Conservation (phyloP, 2,797 vertebrate genomes). For the Helostoma temminkii region DNA sequence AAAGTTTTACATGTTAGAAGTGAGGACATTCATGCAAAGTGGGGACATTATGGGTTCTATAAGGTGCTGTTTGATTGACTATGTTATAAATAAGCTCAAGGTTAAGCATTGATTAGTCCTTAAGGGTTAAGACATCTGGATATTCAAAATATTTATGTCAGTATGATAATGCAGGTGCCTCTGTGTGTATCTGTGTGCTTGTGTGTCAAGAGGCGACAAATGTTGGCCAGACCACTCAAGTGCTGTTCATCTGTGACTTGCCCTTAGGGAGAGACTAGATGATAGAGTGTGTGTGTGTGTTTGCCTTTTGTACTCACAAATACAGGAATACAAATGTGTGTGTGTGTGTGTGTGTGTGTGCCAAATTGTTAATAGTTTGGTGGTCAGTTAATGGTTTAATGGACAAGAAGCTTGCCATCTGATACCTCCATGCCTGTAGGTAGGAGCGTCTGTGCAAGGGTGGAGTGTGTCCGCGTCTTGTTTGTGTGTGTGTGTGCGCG, state of each 20-base stretch:
- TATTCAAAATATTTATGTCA: slow-evolving; percentile 2
- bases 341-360: background rate
- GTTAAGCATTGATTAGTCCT: background rate
- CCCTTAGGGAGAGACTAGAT: slow-evolving; percentile 12
- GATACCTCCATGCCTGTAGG: slow-evolving; percentile 19
- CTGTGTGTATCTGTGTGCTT: background rate
- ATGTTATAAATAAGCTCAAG: background rate
- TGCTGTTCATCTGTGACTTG: slow-evolving; percentile 28
- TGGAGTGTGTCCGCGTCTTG: slow-evolving; percentile 15
- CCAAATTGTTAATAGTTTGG: background rate
- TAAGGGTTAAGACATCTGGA: background rate
- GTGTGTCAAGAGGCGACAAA: background rate
- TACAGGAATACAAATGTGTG: too few species aligned
- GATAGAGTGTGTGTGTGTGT: slow-evolving; percentile 15
- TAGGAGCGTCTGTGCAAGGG: slow-evolving; percentile 20
- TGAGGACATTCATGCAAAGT: background rate
- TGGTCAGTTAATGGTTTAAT: background rate
- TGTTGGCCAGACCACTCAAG: slow-evolving; percentile 31
- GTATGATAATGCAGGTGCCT: background rate
- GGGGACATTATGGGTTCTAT: background rate
- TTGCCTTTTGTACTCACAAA: background rate
- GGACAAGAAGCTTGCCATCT: slow-evolving; percentile 14
- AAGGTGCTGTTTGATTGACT: slow-evolving; percentile 1
- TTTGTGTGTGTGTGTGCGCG: slow-evolving; percentile 14
- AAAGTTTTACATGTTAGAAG: slow-evolving; percentile 9